A percentile compares a stretch with the other conserved stretches of the same genome.
Evolutionary conservation across 2,797 vertebrate genomes (phyloP).

Genomic region (Sebastes nivosus): DNA sequence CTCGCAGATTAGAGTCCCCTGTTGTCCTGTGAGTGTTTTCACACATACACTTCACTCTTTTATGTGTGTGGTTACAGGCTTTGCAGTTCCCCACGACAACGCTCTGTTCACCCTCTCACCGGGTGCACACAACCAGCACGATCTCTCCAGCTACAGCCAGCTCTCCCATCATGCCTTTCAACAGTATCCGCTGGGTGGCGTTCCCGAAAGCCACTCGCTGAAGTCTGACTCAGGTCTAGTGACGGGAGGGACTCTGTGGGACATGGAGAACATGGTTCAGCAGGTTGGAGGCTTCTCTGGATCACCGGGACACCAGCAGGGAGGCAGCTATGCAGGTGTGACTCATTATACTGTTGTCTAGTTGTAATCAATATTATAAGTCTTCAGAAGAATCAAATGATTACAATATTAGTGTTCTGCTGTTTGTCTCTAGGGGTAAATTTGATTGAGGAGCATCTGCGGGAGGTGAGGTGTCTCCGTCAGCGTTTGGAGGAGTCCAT

Average conservation of each 20-base stretch:
- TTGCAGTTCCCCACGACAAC: constrained; percentile 63
- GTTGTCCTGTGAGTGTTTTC: background rate
- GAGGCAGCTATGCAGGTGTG: constrained; percentile 83
- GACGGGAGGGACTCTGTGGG: constrained; percentile 77
- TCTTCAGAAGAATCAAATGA: background rate
- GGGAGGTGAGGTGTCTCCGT: constrained; percentile 90
- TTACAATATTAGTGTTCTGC: background rate
- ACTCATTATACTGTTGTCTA: background rate
- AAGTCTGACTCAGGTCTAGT: constrained; percentile 63
- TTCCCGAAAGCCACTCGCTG: constrained; percentile 62
- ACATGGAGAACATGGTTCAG: constrained; percentile 64
- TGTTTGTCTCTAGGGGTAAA: constrained; percentile 79
- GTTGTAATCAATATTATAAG: background rate
- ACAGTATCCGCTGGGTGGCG: constrained; percentile 68
- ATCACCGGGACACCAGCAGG: constrained; percentile 65
- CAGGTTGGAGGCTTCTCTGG: constrained; percentile 73
- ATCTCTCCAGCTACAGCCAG: constrained; percentile 72
- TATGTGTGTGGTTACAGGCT: constrained; percentile 63
- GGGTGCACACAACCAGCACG: constrained; percentile 57
- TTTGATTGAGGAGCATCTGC: constrained; percentile 91
- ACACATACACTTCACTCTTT: background rate
- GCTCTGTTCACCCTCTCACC: constrained; percentile 67
- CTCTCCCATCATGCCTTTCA: constrained; percentile 78
- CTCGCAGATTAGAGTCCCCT: background rate
- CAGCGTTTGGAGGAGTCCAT: constrained; percentile 95